These are phyloP conservation scores for Sphinx pinastri DNA, from an alignment of 2,888 invertebrate species.

Conservation along the genomic window DNA sequence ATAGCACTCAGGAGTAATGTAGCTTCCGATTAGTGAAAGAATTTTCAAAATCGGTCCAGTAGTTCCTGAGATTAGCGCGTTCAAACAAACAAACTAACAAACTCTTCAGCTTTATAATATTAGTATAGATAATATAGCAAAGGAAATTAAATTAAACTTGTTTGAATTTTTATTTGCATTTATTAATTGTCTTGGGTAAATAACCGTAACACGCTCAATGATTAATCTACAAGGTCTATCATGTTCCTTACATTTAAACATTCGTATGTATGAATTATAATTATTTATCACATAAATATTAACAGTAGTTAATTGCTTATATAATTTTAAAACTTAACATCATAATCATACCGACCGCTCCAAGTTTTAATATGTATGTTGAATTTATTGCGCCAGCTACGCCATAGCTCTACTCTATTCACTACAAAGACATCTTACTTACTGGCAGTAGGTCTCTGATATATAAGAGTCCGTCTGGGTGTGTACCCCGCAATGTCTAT, in stretches of 20 bases:
- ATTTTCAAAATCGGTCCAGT: too few relatives aligned
- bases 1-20: too few relatives aligned
- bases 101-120: too few relatives aligned
- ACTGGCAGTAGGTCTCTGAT: too few relatives aligned
- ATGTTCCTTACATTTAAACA: not conserved
- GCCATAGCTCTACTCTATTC: too few relatives aligned
- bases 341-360: not conserved
- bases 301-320: conserved; percentile 40
- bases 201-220: not conserved
- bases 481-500: too few relatives aligned
- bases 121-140: too few relatives aligned
- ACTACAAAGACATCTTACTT: too few relatives aligned
- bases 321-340: conserved; percentile 10
- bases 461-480: too few relatives aligned
- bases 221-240: not conserved
- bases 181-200: not conserved
- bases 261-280: not conserved
- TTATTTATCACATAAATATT: conserved; percentile 4
- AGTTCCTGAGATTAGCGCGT: too few relatives aligned
- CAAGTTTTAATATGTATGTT: not conserved
- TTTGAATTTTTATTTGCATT: conserved; percentile 6
- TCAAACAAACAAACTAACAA: too few relatives aligned
- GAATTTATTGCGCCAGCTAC: not conserved
- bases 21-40: too few relatives aligned
- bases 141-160: conserved; percentile 22